Evolutionary conservation across 2,113 vertebrate genomes (phyloP), one percentile per base, ranked within the genome.

Genomic region (Malurus elegans): DNA sequence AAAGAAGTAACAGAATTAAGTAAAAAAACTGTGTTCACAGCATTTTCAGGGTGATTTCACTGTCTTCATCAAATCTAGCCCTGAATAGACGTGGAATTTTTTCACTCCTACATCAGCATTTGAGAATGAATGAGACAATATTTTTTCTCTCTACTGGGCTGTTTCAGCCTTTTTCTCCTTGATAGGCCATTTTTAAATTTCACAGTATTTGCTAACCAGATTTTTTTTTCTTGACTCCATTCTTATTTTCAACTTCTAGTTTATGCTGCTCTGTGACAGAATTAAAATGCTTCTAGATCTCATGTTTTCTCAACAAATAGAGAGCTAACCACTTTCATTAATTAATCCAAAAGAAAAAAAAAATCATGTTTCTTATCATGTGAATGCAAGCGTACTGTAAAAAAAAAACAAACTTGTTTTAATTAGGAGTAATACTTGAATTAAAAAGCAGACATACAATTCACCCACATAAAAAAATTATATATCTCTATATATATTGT

Each of bases 181-280:
- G 53, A 24, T 16, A 76, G n/a, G 18, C 18, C 20, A 57, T 6
- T 78, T 66, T 85, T 54, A 69, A 88, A 64, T 87, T 91, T 69
- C 24, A 36, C 9, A 64, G 13, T 11, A 47, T 8, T 79, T 86
- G 47, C 14, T 75, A 62, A 32, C 0, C 28, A 54, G 19, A 69
- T 6, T 50, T 72, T 34, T 74, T 62, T 72, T 79, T 31, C 6
- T 38, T 94, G 28, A 50, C 34, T 95, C 85, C 73, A 51, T 71
- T 90, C 20, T 17, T 61, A 38, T 53, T 96, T 90, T 90, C 11
- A 65, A 2, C 19, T 86, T 65, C 54, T 56, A 78, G 38, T 88
- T 82, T 96, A 92, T 84, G 23, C 18, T 66, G 14, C 34, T 80
- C 86, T 79, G 28, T 89, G 56, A 25, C 6, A 69, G 47, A 90